Percentiles rank a stretch among this genome's conserved stretches.
phyloP scores from a whole-genome alignment of 1,140 invertebrate species.

The Drosophila ohnishii region DNA sequence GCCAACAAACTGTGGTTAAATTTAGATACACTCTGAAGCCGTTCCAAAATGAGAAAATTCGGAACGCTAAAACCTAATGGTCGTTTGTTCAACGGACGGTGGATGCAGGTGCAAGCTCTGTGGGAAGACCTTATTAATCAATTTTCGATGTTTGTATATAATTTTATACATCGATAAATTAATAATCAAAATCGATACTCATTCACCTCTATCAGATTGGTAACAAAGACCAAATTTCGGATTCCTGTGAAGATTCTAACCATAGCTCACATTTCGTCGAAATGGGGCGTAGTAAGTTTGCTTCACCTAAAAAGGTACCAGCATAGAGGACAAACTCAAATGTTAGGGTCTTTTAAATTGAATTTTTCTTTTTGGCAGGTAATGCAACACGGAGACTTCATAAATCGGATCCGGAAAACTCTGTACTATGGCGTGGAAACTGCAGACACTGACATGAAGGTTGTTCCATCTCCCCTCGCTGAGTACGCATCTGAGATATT shows the following conservation, averaged over 20 bases:
- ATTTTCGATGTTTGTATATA: not conserved
- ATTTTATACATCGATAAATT: not conserved
- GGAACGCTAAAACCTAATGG: no score
- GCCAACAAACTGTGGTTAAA: no score
- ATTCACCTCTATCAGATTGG: not conserved
- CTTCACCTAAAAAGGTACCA: conserved; percentile 11
- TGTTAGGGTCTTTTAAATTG: not conserved
- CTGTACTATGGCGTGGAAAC: conserved; percentile 94
- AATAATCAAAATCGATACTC: not conserved
- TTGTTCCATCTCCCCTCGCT: conserved; percentile 76
- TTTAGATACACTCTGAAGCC: no score
- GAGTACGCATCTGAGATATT: conserved; percentile 93
- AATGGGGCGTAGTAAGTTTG: conserved; percentile 18
- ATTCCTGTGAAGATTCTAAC: not conserved
- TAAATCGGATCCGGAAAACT: conserved; percentile 91
- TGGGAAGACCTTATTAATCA: no score
- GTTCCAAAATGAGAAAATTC: no score
- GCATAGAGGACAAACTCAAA: not conserved
- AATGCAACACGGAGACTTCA: conserved; percentile 87
- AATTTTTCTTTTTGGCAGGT: conserved; percentile 46
- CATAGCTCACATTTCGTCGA: not conserved
- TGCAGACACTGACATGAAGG: conserved; percentile 84
- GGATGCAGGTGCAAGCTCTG: no score
- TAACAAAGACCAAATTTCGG: not conserved
- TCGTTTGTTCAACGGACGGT: no score